Evolutionary conservation across 1,140 invertebrate species (phyloP).

Genomic region (Lordiphosa collinella): DNA sequence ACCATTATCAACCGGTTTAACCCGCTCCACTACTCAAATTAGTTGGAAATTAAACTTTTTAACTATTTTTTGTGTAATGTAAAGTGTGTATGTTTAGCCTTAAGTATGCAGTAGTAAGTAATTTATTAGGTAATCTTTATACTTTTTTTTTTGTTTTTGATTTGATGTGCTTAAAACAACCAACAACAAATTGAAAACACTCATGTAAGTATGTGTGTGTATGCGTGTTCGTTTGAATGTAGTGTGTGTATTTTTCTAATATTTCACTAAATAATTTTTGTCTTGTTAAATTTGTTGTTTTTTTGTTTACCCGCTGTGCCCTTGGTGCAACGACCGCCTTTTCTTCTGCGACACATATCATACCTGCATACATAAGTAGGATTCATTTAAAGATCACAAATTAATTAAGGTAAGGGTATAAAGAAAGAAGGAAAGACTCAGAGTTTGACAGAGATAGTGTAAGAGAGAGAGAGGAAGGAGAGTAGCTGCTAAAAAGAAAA

Average conservation of each 20-base stretch:
- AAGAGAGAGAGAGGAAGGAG: background rate
- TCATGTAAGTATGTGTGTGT: conserved; percentile 40
- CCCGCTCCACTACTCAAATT: conserved; percentile 58
- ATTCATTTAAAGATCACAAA: conserved; percentile 16
- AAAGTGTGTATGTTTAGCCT: conserved; percentile 18
- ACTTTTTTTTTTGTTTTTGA: conserved; percentile 34
- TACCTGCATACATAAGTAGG: conserved; percentile 85
- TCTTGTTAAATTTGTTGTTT: conserved; percentile 23
- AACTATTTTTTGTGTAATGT: conserved; percentile 43
- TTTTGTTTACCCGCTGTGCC: conserved; percentile 93
- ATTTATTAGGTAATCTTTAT: conserved; percentile 42
- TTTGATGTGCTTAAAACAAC: conserved; percentile 27
- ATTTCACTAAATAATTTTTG: conserved; percentile 17
- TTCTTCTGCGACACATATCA: conserved; percentile 96
- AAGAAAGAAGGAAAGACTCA: background rate
- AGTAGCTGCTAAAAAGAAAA: conserved; percentile 25
- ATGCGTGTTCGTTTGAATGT: conserved; percentile 20
- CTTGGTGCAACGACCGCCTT: conserved; percentile 96
- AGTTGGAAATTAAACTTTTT: conserved; percentile 49
- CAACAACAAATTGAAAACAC: conserved; percentile 43
- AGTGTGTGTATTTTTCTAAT: conserved; percentile 29
- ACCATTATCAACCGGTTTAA: conserved; percentile 53
- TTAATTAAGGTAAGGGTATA: conserved; percentile 4
- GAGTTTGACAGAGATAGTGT: background rate
- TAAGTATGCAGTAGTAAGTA: conserved; percentile 41